phyloP scores from a whole-genome alignment of 2,888 invertebrate species.

The Homarus gammarus region DNA sequence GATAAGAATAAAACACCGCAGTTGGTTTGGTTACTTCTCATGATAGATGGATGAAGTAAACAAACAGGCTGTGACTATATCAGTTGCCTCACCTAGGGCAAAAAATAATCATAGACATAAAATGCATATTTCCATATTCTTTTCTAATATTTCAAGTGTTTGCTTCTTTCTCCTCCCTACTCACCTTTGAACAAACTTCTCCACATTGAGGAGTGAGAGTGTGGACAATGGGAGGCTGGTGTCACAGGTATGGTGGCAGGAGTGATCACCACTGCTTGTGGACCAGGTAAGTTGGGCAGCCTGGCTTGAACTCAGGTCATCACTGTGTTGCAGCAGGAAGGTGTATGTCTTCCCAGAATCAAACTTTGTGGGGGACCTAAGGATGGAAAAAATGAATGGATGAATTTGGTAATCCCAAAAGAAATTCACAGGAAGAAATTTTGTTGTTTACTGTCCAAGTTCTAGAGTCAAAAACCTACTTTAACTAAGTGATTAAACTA shows the following conservation, averaged over 20 bases:
- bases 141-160: neutral
- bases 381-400: neutral
- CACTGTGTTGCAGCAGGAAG: conserved; percentile 9
- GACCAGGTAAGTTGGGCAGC: neutral
- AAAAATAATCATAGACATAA: neutral
- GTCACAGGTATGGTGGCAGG: too few species aligned
- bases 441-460: neutral
- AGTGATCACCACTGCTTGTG: neutral
- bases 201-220: neutral
- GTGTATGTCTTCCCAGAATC: neutral
- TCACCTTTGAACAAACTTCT: neutral
- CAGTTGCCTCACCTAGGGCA: too few species aligned
- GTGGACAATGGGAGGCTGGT: neutral
- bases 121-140: neutral
- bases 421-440: neutral
- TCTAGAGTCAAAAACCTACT: neutral
- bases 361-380: neutral
- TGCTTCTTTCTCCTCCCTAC: neutral
- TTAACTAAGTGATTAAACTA: neutral
- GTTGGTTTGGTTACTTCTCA: too few species aligned
- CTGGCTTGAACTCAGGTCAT: conserved; percentile 13
- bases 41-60: neutral
- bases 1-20: too few species aligned
- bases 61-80: too few species aligned
- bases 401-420: neutral